Evolutionary conservation across 1,140 invertebrate genomes (phyloP), one percentile per base, ranked within the genome.

Genomic region (Drosophila nigromelanica): DNA sequence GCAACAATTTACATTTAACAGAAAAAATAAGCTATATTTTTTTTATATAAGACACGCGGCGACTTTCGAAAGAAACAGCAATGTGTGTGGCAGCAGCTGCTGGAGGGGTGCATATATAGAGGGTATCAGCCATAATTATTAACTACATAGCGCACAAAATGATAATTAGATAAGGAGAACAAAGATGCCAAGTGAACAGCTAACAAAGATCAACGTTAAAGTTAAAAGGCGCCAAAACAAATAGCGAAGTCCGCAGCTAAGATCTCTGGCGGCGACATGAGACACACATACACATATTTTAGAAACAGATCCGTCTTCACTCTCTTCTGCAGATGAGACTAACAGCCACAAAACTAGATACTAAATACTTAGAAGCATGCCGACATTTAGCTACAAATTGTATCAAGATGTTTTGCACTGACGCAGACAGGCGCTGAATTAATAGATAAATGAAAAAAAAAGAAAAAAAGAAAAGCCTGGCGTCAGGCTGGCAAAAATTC

Each of bases 1-100:
- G 74, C 82, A 81, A 86, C 80, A 75, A 85, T 85, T 86, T 86
- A 62, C 80, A 85, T 81, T 82, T 74, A 81, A 60, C 70, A 59
- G 45, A 74, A 71, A 77, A 62, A 80, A 54, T 58, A 54, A 52
- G 33, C 54, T 47, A 35, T 40, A 8, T 35, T 54, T 52, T 18
- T 70, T 83, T 83, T 83, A 83, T 73, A 74, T 85, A 85, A 81
- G 59, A 54, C 37, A 59, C 63, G 45, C 43, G 55, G 63, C 63
- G 61, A 85, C 76, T 83, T 79, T 83, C 68, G 51, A 67, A 51
- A 54, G 30, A 48, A 35, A 30, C 12, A 50, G 1, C 47, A 55
- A 60, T 56, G 42, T 47, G 40, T 45, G 59, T 40, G 52, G 43
- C 35, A 35, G 35, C 21, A 40, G 42, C n/a, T 10, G 60, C n/a